Evolutionary conservation across 2,888 invertebrate genomes (phyloP).

Genomic region (Dendrolimus houi): DNA sequence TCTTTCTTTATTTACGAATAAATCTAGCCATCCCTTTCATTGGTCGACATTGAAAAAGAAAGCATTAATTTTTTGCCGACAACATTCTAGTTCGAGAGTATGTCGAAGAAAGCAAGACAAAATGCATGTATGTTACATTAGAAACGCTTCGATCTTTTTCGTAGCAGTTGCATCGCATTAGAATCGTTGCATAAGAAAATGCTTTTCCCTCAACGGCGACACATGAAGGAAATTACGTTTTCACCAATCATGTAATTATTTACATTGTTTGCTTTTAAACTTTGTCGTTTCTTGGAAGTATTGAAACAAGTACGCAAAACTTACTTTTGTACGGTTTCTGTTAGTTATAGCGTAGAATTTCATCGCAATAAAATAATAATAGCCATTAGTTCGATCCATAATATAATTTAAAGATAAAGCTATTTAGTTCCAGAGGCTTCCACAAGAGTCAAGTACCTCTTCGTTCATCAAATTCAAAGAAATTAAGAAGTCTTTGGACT

Average conservation of each 20-base stretch:
- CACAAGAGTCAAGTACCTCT: no score
- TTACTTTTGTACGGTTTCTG: no score
- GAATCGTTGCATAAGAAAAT: constrained; percentile 70
- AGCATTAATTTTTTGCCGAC: constrained; percentile 58
- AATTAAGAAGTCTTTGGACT: no score
- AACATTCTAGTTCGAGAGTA: constrained; percentile 60
- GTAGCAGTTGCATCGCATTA: constrained; percentile 60
- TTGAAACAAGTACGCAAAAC: no score
- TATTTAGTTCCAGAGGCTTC: no score
- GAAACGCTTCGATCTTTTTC: constrained; percentile 50
- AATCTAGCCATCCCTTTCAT: constrained; percentile 32
- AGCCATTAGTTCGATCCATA: no score
- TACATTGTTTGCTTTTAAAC: neutral
- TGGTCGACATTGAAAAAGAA: constrained; percentile 72
- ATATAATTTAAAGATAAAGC: no score
- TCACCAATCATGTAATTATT: constrained; percentile 1
- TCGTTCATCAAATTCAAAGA: no score
- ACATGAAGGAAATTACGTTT: constrained; percentile 18
- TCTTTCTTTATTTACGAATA: constrained; percentile 31
- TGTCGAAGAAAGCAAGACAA: constrained; percentile 74
- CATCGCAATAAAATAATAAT: no score
- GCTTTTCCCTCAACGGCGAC: constrained; percentile 47
- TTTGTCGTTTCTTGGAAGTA: neutral
- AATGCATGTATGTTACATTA: constrained; percentile 70
- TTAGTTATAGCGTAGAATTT: no score